Base-by-base conservation (phyloP, 35 echinoderm and acorn worm genomes). In the Holothuria glaberrima region DNA sequence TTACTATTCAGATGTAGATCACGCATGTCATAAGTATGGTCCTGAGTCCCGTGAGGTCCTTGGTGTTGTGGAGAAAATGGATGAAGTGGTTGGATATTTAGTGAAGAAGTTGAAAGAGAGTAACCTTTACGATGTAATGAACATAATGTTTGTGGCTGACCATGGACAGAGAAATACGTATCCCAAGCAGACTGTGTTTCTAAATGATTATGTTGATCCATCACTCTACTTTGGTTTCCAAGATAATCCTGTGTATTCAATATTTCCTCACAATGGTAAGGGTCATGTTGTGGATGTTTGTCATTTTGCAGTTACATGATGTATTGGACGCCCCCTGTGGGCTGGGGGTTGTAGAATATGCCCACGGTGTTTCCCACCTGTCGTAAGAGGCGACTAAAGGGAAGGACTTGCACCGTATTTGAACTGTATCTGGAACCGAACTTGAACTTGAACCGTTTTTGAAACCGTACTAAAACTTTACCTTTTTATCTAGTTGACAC, bases 261-360 rank as follows among this genome's bases (percentile, higher is more conserved):
- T 85, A 28, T 85, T 85, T 85, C 81, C 57, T 1, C 81, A 35
- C 30, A 62, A 85, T 29, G 81, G 56, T 59, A 63, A 66, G 35
- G 22, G 29, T 20, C 0, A 14, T 54, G 13, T 5, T 54, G 1
- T 17, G 16, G 50, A 5, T 54, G 4, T 46, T 54, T 54, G 3
- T 17, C 50, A 14, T 14, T 54, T 54, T 12, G 0, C 16, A 12
- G 3, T 54, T 9, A 14, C 16, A 14, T 5, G 16, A 12, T n/a
- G n/a, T n/a, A n/a, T n/a, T n/a, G n/a, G n/a, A n/a, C n/a, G n/a
- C n/a, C n/a, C n/a, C n/a, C n/a, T n/a, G n/a, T n/a, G n/a, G n/a
- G n/a, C n/a, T n/a, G n/a, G n/a, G n/a, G n/a, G n/a, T n/a, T n/a
- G n/a, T n/a, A n/a, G n/a, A n/a, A n/a, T n/a, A n/a, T n/a, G n/a